phyloP scores from a whole-genome alignment of 2,888 invertebrate species.

The Phania funesta region DNA sequence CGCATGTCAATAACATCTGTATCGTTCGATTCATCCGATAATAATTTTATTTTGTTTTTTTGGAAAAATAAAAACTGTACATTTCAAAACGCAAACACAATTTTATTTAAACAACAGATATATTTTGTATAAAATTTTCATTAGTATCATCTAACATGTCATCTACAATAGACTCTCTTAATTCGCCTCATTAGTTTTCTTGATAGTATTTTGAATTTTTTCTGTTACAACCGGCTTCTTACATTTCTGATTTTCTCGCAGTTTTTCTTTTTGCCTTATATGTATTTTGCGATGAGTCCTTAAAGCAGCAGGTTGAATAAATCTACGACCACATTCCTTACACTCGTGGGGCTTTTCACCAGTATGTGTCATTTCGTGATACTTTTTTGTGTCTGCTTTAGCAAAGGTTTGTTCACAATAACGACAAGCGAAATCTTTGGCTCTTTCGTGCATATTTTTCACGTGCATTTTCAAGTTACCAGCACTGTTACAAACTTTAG shows the following conservation, averaged over 20 bases:
- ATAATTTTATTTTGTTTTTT: no score
- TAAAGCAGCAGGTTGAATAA: constrained; percentile 75
- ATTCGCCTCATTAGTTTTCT: not conserved
- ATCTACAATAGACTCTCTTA: not conserved
- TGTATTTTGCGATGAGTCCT: constrained; percentile 76
- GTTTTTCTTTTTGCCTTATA: constrained; percentile 52
- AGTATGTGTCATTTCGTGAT: constrained; percentile 78
- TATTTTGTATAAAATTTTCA: not conserved
- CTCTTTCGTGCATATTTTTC: constrained; percentile 74
- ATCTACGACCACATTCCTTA: constrained; percentile 73
- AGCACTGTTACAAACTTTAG: constrained; percentile 75
- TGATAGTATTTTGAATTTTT: not conserved
- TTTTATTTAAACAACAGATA: not conserved
- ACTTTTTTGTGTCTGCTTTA: constrained; percentile 76
- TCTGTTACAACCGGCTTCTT: not conserved
- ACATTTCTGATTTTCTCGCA: not conserved
- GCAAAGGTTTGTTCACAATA: constrained; percentile 76
- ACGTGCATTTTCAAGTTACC: constrained; percentile 75
- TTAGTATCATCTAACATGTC: constrained; percentile 12
- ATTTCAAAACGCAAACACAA: no score
- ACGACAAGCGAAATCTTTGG: constrained; percentile 74
- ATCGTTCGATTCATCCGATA: no score
- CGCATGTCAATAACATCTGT: no score
- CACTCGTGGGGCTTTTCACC: constrained; percentile 77
- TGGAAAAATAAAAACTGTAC: no score